Evolutionary conservation across 2,888 invertebrate species (phyloP), one percentile per base, ranked within the genome.

Genomic region (Cephus pygmeus): DNA sequence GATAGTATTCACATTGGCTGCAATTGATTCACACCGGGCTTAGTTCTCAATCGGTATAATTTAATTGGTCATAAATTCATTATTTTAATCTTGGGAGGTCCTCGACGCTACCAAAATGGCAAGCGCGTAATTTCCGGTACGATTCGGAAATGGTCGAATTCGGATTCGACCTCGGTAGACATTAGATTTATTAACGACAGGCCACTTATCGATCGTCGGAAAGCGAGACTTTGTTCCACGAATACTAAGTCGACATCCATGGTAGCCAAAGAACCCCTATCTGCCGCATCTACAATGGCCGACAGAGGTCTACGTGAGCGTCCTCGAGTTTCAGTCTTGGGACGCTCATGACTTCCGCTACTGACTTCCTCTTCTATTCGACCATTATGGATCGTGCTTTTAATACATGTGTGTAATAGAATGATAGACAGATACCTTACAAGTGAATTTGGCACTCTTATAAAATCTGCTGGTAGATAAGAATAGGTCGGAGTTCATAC

Each of bases 211-310:
- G 82, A 81, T 81, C 77, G 81, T 83, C 84, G 87, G 85, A 85
- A 86, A 86, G 82, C 83, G 82, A 69, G 79, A 81, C 79, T 76
- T 84, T 84, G 83, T 81, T 80, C 77, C 73, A 79, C 77, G 87
- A 87, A 87, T 87, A 87, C 84, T 87, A 87, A 87, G 82, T 78
- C 77, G 77, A 83, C 84, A 87, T 87, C 87, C 87, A 85, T 80
- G 81, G 77, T 81, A 73, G 76, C 77, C 68, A 31, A 74, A 11
- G 36, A 12, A n/a, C 74, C 36, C 33, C 33, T 33, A 33, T 34
- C 33, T 34, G 33, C 71, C 33, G 33, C 33, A 71, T 71, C 71
- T 71, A 71, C 33, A 71, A 71, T 71, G 71, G 71, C 71, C 71
- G 71, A 71, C 71, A 71, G 71, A 71, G 34, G 30, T 71, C 31